Conservation (phyloP, 2,888 invertebrate species). For the Theretra japonica region DNA sequence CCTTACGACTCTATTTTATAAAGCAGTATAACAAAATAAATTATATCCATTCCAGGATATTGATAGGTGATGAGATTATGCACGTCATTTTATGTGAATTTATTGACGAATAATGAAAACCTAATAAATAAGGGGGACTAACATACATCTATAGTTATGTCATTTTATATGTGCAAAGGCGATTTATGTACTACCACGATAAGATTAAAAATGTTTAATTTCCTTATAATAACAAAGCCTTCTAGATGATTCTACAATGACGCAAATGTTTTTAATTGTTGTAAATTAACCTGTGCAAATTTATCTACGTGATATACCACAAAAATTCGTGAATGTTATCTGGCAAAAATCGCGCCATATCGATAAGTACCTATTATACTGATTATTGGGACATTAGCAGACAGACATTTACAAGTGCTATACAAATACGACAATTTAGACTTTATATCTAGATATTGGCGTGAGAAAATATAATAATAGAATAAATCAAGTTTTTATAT, state of each 20-base stretch:
- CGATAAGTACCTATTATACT: neutral
- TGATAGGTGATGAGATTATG: no score
- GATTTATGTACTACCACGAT: no score
- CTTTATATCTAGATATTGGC: neutral
- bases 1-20: no score
- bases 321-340: constrained; percentile 8
- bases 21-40: no score
- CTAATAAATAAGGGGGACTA: neutral
- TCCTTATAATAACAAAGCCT: no score
- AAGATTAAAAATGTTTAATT: no score
- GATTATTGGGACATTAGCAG: neutral
- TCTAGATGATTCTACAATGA: neutral
- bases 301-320: neutral
- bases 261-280: neutral
- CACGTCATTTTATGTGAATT: no score
- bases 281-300: neutral
- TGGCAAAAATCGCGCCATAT: neutral
- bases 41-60: no score
- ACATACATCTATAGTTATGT: neutral
- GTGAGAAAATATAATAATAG: neutral
- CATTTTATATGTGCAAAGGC: neutral
- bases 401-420: constrained; percentile 2
- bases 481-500: neutral
- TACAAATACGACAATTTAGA: constrained; percentile 1
- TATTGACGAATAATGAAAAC: neutral